phyloP scores from a whole-genome alignment of 2,797 vertebrate species.

The Potorous gilbertii region DNA sequence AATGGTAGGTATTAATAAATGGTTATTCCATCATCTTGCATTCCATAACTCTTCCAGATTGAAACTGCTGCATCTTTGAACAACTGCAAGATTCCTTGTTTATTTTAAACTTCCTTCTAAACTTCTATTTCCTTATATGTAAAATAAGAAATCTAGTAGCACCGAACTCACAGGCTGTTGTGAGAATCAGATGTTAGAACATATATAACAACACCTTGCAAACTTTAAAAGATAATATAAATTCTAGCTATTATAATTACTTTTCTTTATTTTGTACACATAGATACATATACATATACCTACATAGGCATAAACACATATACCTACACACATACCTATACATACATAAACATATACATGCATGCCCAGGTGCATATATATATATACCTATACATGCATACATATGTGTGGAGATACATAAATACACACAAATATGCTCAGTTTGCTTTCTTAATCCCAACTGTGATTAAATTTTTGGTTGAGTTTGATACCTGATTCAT shows the following conservation, averaged over 20 bases:
- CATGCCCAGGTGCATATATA: too few relatives aligned
- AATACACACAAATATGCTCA: background rate
- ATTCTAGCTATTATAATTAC: background rate
- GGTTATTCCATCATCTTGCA: background rate
- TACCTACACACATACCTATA: background rate
- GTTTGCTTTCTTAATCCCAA: conserved; percentile 48
- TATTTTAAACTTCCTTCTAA: too few relatives aligned
- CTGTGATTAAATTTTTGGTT: conserved; percentile 11
- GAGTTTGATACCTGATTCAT: conserved; percentile 28
- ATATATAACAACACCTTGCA: background rate
- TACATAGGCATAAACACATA: too few relatives aligned
- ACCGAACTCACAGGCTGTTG: background rate
- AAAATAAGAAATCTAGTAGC: background rate
- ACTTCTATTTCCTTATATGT: background rate
- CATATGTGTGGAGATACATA: too few relatives aligned
- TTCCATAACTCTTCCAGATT: background rate
- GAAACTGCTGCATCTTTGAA: background rate
- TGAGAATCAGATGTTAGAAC: background rate
- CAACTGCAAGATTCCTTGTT: background rate
- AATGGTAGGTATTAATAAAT: background rate
- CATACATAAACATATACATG: background rate
- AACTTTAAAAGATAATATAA: background rate
- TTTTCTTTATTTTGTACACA: background rate
- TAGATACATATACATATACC: background rate
- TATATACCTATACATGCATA: background rate